phyloP scores from a whole-genome alignment of 2,888 invertebrate genomes.

The Netelia fuscicornis region DNA sequence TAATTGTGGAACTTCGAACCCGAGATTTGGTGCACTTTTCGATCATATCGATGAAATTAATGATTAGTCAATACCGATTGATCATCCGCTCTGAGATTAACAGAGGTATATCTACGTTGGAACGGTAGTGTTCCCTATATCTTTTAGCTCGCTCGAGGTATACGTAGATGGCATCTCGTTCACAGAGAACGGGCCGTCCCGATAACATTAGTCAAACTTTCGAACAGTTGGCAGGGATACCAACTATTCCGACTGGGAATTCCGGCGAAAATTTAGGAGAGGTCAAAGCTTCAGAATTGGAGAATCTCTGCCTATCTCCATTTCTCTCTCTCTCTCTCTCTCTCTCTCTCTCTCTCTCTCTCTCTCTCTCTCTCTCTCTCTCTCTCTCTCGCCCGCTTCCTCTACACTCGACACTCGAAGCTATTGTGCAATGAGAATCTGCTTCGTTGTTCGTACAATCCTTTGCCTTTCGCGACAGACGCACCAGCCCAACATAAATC shows the following conservation, averaged over 20 bases:
- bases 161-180: slow-evolving; percentile 38
- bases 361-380: not conserved
- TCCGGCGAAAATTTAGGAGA: slow-evolving; percentile 48
- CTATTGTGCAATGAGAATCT: slow-evolving; percentile 53
- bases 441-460: slow-evolving; percentile 29
- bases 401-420: slow-evolving; percentile 27
- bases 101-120: not conserved
- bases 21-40: too few relatives aligned
- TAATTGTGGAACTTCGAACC: too few relatives aligned
- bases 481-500: slow-evolving; percentile 9
- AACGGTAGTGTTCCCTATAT: too few relatives aligned
- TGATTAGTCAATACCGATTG: too few relatives aligned
- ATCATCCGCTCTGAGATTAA: not conserved
- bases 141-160: not conserved
- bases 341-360: not conserved
- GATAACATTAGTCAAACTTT: slow-evolving; percentile 60
- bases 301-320: slow-evolving; percentile 27
- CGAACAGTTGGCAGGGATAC: slow-evolving; percentile 38
- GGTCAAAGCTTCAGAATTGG: slow-evolving; percentile 34
- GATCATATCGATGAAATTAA: too few relatives aligned
- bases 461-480: slow-evolving; percentile 19
- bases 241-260: slow-evolving; percentile 52
- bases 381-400: not conserved
- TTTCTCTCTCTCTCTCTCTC: not conserved
- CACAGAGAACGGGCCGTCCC: slow-evolving; percentile 37